A percentile compares a stretch with the other conserved stretches of the same genome.
Conservation (phyloP, 2,888 invertebrate genomes). For the Eledone cirrhosa region DNA sequence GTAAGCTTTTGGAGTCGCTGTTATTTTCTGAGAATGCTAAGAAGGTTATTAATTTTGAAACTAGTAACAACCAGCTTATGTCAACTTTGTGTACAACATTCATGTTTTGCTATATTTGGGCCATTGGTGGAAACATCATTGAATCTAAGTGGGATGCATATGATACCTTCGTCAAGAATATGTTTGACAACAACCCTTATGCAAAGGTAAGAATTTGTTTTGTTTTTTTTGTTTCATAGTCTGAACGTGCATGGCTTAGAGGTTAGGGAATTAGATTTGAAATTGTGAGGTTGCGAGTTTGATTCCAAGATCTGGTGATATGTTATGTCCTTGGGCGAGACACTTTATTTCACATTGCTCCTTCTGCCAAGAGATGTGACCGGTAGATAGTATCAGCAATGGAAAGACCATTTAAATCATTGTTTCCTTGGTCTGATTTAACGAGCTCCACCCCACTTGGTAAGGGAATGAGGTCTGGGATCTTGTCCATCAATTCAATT, state of each 20-base stretch:
- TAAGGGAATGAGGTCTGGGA: no score
- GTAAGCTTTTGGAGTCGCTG: conserved; percentile 76
- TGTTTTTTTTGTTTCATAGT: neutral
- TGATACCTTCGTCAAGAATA: conserved; percentile 76
- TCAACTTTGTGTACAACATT: conserved; percentile 78
- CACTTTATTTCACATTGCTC: no score
- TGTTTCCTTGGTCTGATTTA: no score
- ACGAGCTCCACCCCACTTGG: no score
- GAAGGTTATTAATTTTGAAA: conserved; percentile 72
- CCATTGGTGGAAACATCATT: conserved; percentile 80
- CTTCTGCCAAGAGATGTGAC: no score
- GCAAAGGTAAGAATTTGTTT: conserved; percentile 67
- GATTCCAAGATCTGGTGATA: no score
- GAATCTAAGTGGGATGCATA: conserved; percentile 76
- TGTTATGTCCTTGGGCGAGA: no score
- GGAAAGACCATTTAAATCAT: no score
- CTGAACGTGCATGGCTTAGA: neutral
- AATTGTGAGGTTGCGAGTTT: no score
- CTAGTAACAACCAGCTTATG: conserved; percentile 45
- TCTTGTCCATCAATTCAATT: no score
- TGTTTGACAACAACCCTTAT: conserved; percentile 75
- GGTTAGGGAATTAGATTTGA: no score
- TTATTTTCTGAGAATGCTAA: conserved; percentile 72
- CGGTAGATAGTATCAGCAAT: no score
- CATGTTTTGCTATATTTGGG: conserved; percentile 82